phyloP scores from a whole-genome alignment of 2,113 vertebrate species.

The Bambusicola thoracicus region DNA sequence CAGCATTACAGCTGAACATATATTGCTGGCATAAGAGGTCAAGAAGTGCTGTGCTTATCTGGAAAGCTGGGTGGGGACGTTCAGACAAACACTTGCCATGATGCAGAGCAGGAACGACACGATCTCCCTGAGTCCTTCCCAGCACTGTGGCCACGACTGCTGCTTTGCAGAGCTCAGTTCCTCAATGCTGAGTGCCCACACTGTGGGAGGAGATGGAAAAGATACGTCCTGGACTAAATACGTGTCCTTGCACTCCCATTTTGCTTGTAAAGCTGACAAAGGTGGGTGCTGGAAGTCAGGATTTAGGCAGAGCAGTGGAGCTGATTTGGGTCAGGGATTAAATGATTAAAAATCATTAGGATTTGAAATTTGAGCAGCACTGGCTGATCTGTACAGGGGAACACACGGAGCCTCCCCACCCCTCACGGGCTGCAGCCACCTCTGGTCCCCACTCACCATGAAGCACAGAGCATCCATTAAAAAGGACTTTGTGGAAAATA shows the following conservation, averaged over 20 bases:
- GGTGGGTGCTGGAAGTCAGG: background rate
- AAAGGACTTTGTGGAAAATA: background rate
- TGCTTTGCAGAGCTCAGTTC: background rate
- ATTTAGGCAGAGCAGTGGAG: background rate
- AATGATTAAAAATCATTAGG: background rate
- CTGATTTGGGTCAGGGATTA: conserved; percentile 25
- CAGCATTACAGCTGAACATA: background rate
- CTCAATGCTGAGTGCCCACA: rapidly evolving
- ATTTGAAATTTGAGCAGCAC: background rate
- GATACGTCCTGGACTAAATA: rapidly evolving
- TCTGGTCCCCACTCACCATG: rapidly evolving
- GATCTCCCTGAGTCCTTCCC: background rate
- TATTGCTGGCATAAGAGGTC: rapidly evolving
- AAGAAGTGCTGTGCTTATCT: rapidly evolving
- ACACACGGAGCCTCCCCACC: rapidly evolving
- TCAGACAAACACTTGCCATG: rapidly evolving
- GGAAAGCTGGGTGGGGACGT: background rate
- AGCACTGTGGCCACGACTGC: background rate
- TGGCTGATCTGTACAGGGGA: background rate
- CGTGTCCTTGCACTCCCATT: background rate
- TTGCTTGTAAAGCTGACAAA: background rate
- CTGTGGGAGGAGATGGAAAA: background rate
- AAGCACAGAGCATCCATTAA: background rate
- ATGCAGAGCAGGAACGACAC: background rate
- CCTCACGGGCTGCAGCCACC: background rate